phyloP scores from a whole-genome alignment of 2,888 invertebrate species.

The Ditylenchus weischeri region DNA sequence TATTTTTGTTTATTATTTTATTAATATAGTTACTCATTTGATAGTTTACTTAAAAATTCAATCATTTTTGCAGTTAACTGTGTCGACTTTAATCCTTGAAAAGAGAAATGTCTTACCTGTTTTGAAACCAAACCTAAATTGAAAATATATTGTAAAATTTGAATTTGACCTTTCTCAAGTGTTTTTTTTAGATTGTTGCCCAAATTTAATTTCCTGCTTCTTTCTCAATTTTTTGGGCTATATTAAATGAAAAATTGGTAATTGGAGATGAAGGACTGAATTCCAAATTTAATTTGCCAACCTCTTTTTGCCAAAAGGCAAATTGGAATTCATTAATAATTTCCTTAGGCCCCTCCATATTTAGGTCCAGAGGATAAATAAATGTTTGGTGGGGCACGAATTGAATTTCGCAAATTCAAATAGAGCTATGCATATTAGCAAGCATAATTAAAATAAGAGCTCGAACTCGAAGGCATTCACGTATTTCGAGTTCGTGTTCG shows the following conservation, averaged over 20 bases:
- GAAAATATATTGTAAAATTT: conserved; percentile 6
- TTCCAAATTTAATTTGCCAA: conserved; percentile 7
- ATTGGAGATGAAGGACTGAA: conserved; percentile 3
- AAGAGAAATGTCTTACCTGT: conserved; percentile 70
- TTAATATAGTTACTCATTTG: too few species aligned
- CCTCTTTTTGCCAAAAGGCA: conserved; percentile 5
- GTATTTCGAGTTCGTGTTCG: too few species aligned
- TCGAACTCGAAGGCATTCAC: too few species aligned
- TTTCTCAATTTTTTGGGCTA: conserved; percentile 10
- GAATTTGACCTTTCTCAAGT: conserved; percentile 13
- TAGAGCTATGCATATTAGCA: too few species aligned
- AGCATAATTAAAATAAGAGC: too few species aligned
- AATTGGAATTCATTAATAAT: conserved; percentile 12
- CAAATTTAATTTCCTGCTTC: conserved; percentile 10
- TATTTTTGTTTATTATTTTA: too few species aligned
- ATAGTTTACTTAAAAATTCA: too few species aligned
- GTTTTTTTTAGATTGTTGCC: conserved; percentile 11
- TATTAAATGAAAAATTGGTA: conserved; percentile 13
- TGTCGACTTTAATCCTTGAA: too few species aligned
- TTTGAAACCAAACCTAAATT: conserved; percentile 97
- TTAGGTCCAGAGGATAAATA: too few species aligned
- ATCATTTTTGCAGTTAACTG: too few species aligned
- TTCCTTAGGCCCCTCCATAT: neutral
- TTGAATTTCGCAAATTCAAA: too few species aligned
- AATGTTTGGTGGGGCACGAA: too few species aligned